Evolutionary conservation across 2,797 vertebrate genomes (phyloP).

Genomic region (Bufotes viridis): DNA sequence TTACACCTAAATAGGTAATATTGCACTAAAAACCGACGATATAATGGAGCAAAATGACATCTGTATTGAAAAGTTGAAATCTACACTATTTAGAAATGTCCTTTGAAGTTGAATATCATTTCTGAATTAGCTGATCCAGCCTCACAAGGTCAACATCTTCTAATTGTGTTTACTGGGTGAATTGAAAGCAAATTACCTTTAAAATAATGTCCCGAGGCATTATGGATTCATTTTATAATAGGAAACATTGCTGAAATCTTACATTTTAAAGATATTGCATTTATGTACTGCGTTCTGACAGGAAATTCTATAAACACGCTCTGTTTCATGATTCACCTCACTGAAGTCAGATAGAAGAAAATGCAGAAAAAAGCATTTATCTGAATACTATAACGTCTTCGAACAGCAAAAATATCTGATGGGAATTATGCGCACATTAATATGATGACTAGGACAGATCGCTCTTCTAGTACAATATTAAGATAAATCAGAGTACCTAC

Average conservation of each 20-base stretch:
- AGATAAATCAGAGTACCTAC: background rate
- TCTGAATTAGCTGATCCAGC: background rate
- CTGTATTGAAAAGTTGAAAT: background rate
- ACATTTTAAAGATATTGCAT: conserved; percentile 49
- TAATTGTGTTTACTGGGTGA: conserved; percentile 9
- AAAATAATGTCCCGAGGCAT: conserved; percentile 25
- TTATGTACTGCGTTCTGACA: conserved; percentile 41
- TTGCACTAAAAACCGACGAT: background rate
- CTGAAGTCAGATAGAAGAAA: conserved; percentile 40
- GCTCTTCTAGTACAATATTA: background rate
- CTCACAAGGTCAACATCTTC: background rate
- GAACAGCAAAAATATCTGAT: conserved; percentile 3
- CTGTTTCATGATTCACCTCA: conserved; percentile 58
- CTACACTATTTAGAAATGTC: background rate
- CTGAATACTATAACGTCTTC: conserved; percentile 31
- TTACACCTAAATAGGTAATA: background rate
- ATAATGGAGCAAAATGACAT: background rate
- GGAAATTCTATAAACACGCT: conserved; percentile 42
- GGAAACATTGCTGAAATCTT: conserved; percentile 29
- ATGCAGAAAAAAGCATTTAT: conserved; percentile 31
- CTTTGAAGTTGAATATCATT: conserved; percentile 24
- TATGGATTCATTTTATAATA: conserved; percentile 44
- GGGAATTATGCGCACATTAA: background rate
- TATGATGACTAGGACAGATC: background rate
- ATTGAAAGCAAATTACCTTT: conserved; percentile 23